Base-by-base conservation (phyloP, 1,140 invertebrate genomes). In the Helicoverpa zea region DNA sequence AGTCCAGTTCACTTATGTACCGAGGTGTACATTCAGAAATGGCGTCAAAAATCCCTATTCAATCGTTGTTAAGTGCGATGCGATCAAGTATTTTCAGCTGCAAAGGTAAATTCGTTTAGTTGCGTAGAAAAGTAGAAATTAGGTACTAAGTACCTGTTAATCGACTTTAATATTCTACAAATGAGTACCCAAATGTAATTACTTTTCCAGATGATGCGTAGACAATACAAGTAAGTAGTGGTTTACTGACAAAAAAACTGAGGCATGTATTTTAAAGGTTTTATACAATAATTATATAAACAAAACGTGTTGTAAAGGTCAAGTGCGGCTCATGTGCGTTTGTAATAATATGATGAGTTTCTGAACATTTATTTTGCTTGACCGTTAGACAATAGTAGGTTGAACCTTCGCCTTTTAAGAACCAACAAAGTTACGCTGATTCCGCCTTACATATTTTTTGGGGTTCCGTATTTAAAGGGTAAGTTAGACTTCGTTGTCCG, bases 351-450 rank as follows among this genome's bases (percentile, higher is more conserved):
- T 13, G n/a, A 9, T 14, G 29, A n/a, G 14, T n/a, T 56, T 56
- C 9, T 56, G 18, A 35, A 18, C 56, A 73, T 49, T 73, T 73
- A 30, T 52, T 29, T 73, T n/a, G 16, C 2, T n/a, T 54, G 43
- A 30, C 68, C 51, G 70, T 16, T 35, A 56, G 23, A 56, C 70
- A 73, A 73, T 73, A 35, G 70, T 70, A 58, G 52, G 29, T 11
- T 73, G 51, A 73, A 54, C 70, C 52, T 73, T 74, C 56, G 23
- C 70, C 51, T 64, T 79, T 54, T 9, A 23, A 63, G 47, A 63
- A 64, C 75, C 61, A 77, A 59, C 66, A 66, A 78, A 23, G 23
- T 78, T 78, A 66, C 66, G 47, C 35, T 78, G 23, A 9, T 14
- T 30, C 61, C 35, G 35, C 35, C 35, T 35, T 63, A 29, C 64